Evolutionary conservation across 2,888 invertebrate genomes (phyloP), one percentile per base, ranked within the genome.

Genomic region (Amblyjoppa fuscipennis): DNA sequence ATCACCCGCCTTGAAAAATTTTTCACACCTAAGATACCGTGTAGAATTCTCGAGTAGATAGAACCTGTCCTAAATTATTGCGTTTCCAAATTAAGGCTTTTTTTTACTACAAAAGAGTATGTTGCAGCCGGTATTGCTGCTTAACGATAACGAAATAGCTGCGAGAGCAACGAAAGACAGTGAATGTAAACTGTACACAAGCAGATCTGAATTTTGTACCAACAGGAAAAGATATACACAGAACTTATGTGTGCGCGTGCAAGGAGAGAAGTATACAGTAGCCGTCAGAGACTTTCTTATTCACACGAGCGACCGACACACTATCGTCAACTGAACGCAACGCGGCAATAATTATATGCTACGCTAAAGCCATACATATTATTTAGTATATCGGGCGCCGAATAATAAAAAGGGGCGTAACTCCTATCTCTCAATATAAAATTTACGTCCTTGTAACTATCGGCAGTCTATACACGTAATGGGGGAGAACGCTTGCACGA

Each of bases 291-390:
- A 75, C 73, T 73, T 80, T 80, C 80, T 80, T 64, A 73, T 80
- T 80, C 80, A 25, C 41, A 75, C 75, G 66, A 20, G 20, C 7
- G 13, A 6, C 49, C 53, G 38, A 70, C 70, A 59, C 59, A 49
- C 78, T 70, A 61, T 78, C 70, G 78, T 59, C n/a, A 78, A 70
- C 61, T 70, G 45, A 70, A 69, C 45, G 69, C 73, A 73, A 73
- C 41, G 41, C 25, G 20, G 20, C 38, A 51, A 75, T 75, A 75
- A 75, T 75, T 51, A 61, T 66, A 75, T 25, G 25, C 51, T 51
- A 7, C 31, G n/a, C 28, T 7, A 3, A n/a, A 20, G 34, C 66
- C n/a, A 20, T 45, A 20, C 41, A 41, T 20, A 61, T 31, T 11
- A 16, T 64, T 34, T 31, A 1, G n/a, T 13, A 34, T 2, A 64